Percentiles rank a stretch among this genome's conserved stretches.
Conservation (phyloP, 2,888 invertebrate species). For the Hymenopus coronatus region DNA sequence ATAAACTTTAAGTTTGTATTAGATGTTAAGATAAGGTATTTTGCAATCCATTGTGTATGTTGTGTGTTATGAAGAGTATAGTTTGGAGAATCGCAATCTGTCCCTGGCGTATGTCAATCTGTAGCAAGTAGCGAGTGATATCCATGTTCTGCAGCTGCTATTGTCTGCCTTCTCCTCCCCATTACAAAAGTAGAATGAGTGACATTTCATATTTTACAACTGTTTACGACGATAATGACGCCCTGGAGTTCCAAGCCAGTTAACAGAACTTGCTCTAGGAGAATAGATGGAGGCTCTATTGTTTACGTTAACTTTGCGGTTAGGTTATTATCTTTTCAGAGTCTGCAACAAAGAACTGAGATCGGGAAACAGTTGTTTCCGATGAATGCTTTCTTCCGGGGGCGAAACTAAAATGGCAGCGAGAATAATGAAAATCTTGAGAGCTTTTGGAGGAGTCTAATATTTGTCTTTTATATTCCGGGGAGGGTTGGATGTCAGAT, state of each 20-base stretch:
- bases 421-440: background rate
- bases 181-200: too few species aligned
- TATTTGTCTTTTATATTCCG: background rate
- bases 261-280: background rate
- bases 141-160: too few species aligned
- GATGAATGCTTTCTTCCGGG: background rate
- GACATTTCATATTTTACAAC: background rate
- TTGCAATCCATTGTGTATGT: too few species aligned
- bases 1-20: too few species aligned
- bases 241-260: background rate
- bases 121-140: too few species aligned
- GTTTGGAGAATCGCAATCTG: too few species aligned
- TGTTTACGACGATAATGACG: background rate
- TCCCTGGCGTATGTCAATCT: too few species aligned
- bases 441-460: background rate
- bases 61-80: too few species aligned
- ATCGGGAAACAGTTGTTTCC: background rate
- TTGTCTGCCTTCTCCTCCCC: too few species aligned
- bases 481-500: background rate
- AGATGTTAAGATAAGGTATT: too few species aligned
- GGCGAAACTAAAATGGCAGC: background rate
- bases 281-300: background rate
- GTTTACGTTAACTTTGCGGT: background rate
- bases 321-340: background rate
- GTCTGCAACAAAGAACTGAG: background rate